Evolutionary conservation across 2,888 invertebrate genomes (phyloP), one percentile per base, ranked within the genome.

Genomic region (Dynastes maya): DNA sequence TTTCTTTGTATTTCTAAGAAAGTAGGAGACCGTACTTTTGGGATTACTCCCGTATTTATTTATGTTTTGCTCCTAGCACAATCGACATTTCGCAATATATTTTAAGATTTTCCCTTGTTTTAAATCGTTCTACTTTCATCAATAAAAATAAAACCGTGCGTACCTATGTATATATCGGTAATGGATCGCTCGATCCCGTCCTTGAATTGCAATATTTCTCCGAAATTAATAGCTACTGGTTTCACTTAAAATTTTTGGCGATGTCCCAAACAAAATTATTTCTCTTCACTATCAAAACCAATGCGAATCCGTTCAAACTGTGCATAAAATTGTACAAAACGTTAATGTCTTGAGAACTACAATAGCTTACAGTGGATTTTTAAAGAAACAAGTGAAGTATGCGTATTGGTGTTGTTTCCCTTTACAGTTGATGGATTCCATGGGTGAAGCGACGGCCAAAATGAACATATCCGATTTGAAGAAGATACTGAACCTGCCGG

Each of bases 371-470:
- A 16, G 4, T 16, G 16, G 53, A 16, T 22, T n/a, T 55, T 55
- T 5, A 3, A 16, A 22, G 22, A 22, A 55, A 5, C 16, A 8
- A 8, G 16, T n/a, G n/a, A 55, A 45, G 22, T n/a, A 22, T 55
- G 22, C 16, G 68, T 81, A 75, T 27, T 22, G 2, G 9, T 61
- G 2, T 27, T 61, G 22, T 63, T 63, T 49, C 45, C 13, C 80
- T 74, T 82, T 84, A 78, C 87, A 95, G 94, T 90, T 97, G 67
- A 95, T 95, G 9, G 98, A 98, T 89, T 93, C 95, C 6, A 94
- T 97, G 83, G 98, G 98, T 11, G 95, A 97, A 90, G 95, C 96
- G 29, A 98, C 98, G 0, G 98, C 98, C 0, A 95, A 96, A 88
- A 95, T 97, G 91, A 98, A 98, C 88, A 94, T 98, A 37, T 92